These are phyloP conservation scores for Zosterops lateralis DNA, from an alignment of 2,113 vertebrate genomes.

Conservation along the genomic window DNA sequence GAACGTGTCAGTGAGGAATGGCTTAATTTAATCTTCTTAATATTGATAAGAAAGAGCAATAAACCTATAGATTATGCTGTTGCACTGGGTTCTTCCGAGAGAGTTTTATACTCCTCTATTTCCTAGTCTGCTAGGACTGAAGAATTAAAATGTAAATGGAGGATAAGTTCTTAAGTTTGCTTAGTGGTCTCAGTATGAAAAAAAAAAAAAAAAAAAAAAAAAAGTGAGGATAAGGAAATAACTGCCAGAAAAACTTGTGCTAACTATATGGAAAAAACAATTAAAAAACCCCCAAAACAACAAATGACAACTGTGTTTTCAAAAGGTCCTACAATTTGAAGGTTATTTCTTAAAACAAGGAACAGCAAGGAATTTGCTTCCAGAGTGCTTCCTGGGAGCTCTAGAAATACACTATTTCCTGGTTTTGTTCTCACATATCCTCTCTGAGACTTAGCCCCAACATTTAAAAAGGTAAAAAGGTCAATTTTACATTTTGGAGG, in stretches of 20 bases:
- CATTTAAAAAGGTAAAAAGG: not conserved
- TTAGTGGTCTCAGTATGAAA: not conserved
- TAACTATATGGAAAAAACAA: not conserved
- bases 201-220: not conserved
- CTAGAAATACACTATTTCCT: not conserved
- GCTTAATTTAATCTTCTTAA: not conserved
- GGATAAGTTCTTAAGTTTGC: not conserved
- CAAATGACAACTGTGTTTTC: not conserved
- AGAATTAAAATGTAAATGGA: not conserved
- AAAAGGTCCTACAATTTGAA: not conserved
- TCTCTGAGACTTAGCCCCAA: not conserved
- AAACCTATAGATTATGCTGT: not conserved
- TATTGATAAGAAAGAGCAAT: not conserved
- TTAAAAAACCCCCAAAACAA: not conserved
- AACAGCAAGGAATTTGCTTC: not conserved
- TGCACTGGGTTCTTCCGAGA: not conserved
- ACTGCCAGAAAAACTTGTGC: not conserved
- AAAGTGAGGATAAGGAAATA: not conserved
- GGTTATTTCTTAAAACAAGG: not conserved
- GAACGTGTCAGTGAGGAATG: accelerated
- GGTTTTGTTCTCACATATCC: not conserved
- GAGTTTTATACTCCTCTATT: not conserved
- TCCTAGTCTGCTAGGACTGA: not conserved
- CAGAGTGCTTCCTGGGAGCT: not conserved
- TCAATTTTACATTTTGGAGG: not conserved